Percentiles rank a stretch among this genome's conserved stretches.
Conservation (phyloP, 92 coral and sea anemone genomes). For the Phenganax subtilis region DNA sequence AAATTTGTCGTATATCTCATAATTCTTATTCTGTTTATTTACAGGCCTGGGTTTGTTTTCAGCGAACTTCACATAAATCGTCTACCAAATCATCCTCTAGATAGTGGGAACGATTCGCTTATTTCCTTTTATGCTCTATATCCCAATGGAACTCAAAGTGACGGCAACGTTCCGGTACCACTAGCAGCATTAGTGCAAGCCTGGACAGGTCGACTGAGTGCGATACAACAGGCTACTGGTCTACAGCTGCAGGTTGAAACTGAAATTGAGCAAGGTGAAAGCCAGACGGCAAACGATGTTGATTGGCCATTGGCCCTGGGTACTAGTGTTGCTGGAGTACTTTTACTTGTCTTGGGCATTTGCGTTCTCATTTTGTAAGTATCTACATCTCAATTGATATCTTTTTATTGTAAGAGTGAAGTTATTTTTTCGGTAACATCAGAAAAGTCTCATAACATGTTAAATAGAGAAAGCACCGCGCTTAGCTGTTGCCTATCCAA, state of each 20-base stretch:
- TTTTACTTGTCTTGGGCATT: constrained; percentile 25
- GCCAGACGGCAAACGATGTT: neutral
- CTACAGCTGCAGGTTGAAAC: neutral
- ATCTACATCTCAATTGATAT: neutral
- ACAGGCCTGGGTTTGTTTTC: constrained; percentile 20
- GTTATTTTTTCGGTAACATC: neutral
- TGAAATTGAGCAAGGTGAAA: neutral
- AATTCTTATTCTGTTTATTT: neutral
- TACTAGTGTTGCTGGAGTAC: constrained; percentile 24
- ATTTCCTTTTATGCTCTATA: constrained; percentile 26
- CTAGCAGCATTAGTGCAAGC: constrained; percentile 2
- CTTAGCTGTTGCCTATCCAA: no score
- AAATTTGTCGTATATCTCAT: neutral
- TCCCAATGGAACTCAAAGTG: constrained; percentile 26
- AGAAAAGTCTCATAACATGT: neutral
- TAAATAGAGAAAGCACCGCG: no score
- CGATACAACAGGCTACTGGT: neutral
- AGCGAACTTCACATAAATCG: constrained; percentile 22
- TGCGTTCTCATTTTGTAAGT: constrained; percentile 28
- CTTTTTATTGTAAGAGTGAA: neutral
- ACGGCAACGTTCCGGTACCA: constrained; percentile 2
- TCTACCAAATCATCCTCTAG: neutral
- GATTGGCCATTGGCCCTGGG: constrained; percentile 36
- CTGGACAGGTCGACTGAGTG: constrained; percentile 9
- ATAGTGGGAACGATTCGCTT: constrained; percentile 16